Percentiles rank a stretch among this genome's conserved stretches.
These are phyloP conservation scores for Drosophila bipectinata DNA, from an alignment of 1,140 invertebrate species.

Conservation along the genomic window DNA sequence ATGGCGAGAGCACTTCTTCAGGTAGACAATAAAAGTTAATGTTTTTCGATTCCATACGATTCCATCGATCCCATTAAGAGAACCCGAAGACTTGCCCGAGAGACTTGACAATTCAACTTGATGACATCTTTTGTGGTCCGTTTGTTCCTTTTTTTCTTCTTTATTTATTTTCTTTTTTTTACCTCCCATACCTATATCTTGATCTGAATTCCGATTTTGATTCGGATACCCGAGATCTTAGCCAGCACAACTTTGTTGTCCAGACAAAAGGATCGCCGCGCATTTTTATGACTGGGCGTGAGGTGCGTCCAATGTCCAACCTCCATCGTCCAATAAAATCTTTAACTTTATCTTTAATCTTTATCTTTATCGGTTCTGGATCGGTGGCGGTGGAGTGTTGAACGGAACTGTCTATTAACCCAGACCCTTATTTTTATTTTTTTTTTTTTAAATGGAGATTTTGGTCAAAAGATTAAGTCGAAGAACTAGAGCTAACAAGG, in stretches of 20 bases:
- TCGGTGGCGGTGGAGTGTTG: conserved; percentile 29
- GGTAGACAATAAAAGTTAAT: conserved; percentile 79
- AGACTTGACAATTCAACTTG: conserved; percentile 69
- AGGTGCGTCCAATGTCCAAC: conserved; percentile 7
- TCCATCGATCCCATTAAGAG: conserved; percentile 52
- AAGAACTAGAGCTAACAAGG: conserved; percentile 43
- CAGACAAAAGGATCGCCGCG: conserved; percentile 48
- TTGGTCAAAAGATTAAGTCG: neutral
- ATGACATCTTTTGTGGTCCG: conserved; percentile 73
- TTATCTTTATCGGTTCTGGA: conserved; percentile 50
- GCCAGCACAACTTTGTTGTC: conserved; percentile 37
- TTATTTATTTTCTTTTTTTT: too few relatives aligned
- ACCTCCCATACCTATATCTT: neutral
- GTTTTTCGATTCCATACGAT: conserved; percentile 39
- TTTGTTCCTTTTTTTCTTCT: neutral
- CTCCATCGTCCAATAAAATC: conserved; percentile 61
- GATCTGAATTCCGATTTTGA: conserved; percentile 5
- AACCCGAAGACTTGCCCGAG: conserved; percentile 19
- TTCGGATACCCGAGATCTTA: conserved; percentile 8
- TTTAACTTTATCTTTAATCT: conserved; percentile 65
- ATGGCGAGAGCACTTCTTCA: conserved; percentile 21
- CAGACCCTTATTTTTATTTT: neutral
- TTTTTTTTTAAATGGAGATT: conserved; percentile 28
- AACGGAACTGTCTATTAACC: conserved; percentile 74
- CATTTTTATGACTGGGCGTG: conserved; percentile 42